A percentile compares a stretch with the other conserved stretches of the same genome.
phyloP scores from a whole-genome alignment of 2,888 invertebrate species.

The Ectemnius lituratus region DNA sequence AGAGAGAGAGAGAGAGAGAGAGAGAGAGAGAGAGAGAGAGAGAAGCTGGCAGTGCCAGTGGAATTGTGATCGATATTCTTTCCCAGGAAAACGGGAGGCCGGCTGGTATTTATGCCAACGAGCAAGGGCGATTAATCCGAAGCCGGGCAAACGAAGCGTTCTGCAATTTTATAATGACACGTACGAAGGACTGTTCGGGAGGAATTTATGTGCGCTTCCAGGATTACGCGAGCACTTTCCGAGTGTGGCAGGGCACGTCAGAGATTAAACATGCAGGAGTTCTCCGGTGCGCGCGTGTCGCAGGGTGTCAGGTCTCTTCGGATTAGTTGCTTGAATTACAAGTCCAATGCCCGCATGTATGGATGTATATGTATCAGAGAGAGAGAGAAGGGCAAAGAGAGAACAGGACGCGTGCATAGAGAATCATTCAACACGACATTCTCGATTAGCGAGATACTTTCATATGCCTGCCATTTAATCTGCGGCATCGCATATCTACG shows the following conservation, averaged over 20 bases:
- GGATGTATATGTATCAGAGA: no score
- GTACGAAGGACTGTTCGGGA: neutral
- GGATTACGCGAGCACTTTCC: neutral
- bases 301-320: neutral
- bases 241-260: neutral
- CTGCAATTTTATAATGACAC: neutral
- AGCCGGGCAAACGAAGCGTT: neutral
- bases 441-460: neutral
- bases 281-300: neutral
- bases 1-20: no score
- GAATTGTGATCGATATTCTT: neutral
- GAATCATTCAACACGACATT: neutral
- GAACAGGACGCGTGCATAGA: neutral
- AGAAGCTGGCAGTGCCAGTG: neutral
- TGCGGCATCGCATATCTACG: no score
- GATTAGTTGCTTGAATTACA: constrained; percentile 7
- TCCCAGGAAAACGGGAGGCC: neutral
- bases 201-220: neutral
- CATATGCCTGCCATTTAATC: no score
- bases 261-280: neutral
- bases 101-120: neutral
- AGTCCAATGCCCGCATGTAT: neutral
- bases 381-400: neutral
- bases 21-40: neutral
- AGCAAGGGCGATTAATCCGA: neutral